These are phyloP conservation scores for Bryconaethiops microstoma DNA, from an alignment of 2,797 vertebrate genomes.

Conservation along the genomic window DNA sequence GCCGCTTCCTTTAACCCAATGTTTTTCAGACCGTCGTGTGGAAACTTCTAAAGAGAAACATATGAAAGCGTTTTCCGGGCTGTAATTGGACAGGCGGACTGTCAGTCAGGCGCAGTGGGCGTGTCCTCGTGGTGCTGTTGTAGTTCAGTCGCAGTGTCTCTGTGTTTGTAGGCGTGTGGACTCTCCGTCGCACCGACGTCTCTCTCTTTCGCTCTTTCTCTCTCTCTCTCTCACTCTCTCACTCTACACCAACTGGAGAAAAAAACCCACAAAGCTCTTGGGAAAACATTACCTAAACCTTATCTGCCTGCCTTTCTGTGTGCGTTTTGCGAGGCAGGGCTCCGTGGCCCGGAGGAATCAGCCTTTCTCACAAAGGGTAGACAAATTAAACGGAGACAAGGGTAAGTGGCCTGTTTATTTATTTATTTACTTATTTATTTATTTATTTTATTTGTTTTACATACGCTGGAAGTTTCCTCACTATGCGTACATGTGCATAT, in stretches of 20 bases:
- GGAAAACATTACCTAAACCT: slow-evolving; percentile 46
- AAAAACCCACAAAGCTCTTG: slow-evolving; percentile 60
- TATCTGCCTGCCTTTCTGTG: background rate
- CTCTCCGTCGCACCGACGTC: slow-evolving; percentile 60
- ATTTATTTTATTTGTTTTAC: background rate
- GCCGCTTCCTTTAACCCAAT: no score
- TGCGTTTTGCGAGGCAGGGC: slow-evolving; percentile 31
- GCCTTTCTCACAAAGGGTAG: slow-evolving; percentile 32
- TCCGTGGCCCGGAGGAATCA: slow-evolving; percentile 47
- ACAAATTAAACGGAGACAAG: slow-evolving; percentile 38
- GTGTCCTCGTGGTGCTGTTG: slow-evolving; percentile 60
- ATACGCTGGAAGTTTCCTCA: slow-evolving; percentile 33
- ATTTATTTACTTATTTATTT: slow-evolving; percentile 38
- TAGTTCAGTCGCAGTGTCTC: slow-evolving; percentile 70
- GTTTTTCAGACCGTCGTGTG: background rate
- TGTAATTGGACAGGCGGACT: slow-evolving; percentile 61
- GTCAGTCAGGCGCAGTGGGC: slow-evolving; percentile 61
- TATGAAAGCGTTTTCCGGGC: slow-evolving; percentile 21
- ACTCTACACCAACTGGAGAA: slow-evolving; percentile 62
- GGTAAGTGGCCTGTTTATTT: slow-evolving; percentile 57
- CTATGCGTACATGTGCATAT: background rate
- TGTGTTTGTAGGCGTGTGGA: slow-evolving; percentile 55
- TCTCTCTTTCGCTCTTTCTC: background rate
- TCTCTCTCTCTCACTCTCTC: slow-evolving; percentile 28
- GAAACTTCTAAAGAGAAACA: slow-evolving; percentile 26